A percentile compares a stretch with the other conserved stretches of the same genome.
Conservation (phyloP, 2,888 invertebrate genomes). For the Sminthurinus aureus region DNA sequence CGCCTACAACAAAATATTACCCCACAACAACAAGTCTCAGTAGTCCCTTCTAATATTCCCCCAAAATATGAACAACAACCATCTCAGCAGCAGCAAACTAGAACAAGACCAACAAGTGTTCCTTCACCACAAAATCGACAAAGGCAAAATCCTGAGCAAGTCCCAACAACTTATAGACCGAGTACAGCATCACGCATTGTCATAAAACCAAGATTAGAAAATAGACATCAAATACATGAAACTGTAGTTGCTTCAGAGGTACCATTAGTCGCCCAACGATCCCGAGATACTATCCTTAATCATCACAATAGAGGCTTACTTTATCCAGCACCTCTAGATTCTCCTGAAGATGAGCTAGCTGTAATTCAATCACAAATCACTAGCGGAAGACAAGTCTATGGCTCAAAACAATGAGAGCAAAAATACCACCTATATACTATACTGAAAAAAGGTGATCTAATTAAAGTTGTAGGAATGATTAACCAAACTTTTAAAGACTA, state of each 20-base stretch:
- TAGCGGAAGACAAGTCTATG: slow-evolving; percentile 15
- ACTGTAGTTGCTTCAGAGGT: not conserved
- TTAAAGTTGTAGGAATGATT: too few relatives aligned
- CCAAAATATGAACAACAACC: not conserved
- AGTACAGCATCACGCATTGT: slow-evolving; percentile 36
- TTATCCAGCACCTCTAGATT: slow-evolving; percentile 38
- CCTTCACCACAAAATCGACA: not conserved
- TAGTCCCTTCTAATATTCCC: not conserved
- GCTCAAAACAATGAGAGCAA: slow-evolving; percentile 24
- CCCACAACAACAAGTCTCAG: not conserved
- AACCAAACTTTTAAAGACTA: too few relatives aligned
- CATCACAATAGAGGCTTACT: slow-evolving; percentile 1
- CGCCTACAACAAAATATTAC: not conserved
- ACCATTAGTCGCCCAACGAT: not conserved
- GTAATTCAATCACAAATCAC: slow-evolving; percentile 32
- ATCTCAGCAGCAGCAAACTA: slow-evolving; percentile 12
- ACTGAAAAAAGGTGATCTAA: too few relatives aligned
- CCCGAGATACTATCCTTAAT: not conserved
- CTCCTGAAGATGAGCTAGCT: slow-evolving; percentile 30
- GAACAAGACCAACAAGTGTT: not conserved
- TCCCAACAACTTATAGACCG: slow-evolving; percentile 37
- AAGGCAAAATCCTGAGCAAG: not conserved
- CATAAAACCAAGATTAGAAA: slow-evolving; percentile 32
- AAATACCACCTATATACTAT: not conserved
- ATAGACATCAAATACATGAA: slow-evolving; percentile 34